Percentiles rank a stretch among this genome's conserved stretches.
Evolutionary conservation across 2,888 invertebrate genomes (phyloP).

Genomic region (Patella depressa): DNA sequence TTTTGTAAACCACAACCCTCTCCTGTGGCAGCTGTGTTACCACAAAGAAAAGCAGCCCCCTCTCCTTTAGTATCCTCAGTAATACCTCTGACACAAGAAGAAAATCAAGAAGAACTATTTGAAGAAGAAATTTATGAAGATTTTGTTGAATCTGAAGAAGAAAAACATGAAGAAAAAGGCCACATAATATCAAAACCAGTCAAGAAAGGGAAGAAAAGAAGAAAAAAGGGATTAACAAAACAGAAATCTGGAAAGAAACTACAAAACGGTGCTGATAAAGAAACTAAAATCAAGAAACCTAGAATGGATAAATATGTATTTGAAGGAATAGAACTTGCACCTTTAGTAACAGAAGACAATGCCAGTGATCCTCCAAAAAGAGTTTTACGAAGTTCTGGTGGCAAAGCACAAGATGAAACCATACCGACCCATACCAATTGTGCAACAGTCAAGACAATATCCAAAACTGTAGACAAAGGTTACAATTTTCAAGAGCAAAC

Average conservation of each 20-base stretch:
- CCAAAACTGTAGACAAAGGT: neutral
- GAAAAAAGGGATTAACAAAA: neutral
- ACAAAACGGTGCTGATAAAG: no score
- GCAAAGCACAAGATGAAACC: neutral
- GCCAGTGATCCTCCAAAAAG: neutral
- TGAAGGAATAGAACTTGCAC: no score
- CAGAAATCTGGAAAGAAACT: no score
- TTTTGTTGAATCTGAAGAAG: conserved; percentile 2
- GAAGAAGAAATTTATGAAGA: neutral
- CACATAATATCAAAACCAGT: neutral
- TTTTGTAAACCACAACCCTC: conserved; percentile 22
- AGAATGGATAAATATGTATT: no score
- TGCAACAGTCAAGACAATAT: neutral
- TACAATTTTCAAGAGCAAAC: neutral
- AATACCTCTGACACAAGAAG: neutral
- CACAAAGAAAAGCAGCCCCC: conserved; percentile 8
- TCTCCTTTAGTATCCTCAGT: neutral
- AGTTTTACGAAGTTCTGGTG: neutral
- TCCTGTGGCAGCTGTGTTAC: conserved; percentile 24
- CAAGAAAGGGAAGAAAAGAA: conserved; percentile 5
- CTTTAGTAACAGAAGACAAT: no score
- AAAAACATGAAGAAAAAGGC: neutral
- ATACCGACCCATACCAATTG: neutral
- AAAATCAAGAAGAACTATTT: neutral
- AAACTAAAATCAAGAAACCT: no score